phyloP scores from a whole-genome alignment of 2,797 vertebrate genomes.

The Micromesistius poutassou region DNA sequence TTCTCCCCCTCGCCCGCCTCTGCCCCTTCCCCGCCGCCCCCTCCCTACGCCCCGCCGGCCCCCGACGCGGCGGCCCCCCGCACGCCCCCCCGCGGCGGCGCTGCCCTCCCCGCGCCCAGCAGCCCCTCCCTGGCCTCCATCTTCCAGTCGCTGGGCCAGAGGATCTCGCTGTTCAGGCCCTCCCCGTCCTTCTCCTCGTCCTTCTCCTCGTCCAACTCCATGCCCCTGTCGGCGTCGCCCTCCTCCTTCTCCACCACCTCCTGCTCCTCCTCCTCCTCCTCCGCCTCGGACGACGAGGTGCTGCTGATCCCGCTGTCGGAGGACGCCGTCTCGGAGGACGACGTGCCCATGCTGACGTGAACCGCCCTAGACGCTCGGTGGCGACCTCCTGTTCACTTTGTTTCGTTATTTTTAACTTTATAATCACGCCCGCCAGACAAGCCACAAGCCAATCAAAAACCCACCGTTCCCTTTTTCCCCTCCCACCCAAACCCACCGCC shows the following conservation, averaged over 20 bases:
- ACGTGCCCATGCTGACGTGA: constrained; percentile 79
- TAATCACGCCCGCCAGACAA: not conserved
- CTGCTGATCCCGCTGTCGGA: constrained; percentile 84
- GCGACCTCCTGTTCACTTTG: not conserved
- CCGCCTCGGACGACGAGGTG: constrained; percentile 82
- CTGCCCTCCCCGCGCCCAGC: constrained; percentile 51
- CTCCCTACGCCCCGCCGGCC: constrained; percentile 38
- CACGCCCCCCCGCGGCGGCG: no score
- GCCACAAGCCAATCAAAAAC: constrained; percentile 1
- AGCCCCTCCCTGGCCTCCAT: constrained; percentile 74
- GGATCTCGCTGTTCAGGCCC: constrained; percentile 71
- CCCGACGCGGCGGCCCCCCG: no score
- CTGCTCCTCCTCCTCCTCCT: constrained; percentile 31
- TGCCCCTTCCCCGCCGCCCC: constrained; percentile 40
- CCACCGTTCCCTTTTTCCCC: constrained; percentile 7
- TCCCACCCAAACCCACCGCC: constrained; percentile 5
- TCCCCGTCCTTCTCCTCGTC: constrained; percentile 53
- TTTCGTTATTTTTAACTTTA: not conserved
- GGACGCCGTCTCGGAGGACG: constrained; percentile 73
- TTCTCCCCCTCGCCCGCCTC: not conserved
- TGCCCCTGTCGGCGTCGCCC: constrained; percentile 68
- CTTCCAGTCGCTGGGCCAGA: constrained; percentile 72
- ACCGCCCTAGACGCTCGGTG: not conserved
- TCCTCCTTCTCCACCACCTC: constrained; percentile 59
- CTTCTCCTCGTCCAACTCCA: constrained; percentile 47